Evolutionary conservation across 2,797 vertebrate genomes (phyloP), one percentile per base, ranked within the genome.

Genomic region (Jordanella pulchra): DNA sequence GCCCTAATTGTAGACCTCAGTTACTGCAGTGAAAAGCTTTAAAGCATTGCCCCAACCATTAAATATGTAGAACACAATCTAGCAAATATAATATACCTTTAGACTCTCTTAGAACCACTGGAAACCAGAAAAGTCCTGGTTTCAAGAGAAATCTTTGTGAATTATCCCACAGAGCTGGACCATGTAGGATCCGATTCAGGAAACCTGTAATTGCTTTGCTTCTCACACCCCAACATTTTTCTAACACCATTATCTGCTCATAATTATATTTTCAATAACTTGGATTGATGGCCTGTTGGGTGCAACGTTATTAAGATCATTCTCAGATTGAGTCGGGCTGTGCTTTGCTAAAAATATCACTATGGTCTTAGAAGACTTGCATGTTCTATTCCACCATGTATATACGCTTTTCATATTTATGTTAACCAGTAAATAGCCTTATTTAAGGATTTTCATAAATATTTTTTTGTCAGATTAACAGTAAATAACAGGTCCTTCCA

Each of bases 271-370:
- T 60, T 23, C 11, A 60, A 61, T 50, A 70, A 60, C 55, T 70
- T 56, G 30, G 28, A 48, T 61, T 61, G 55, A 61, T 70, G 68
- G 44, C 7, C 44, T 13, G 21, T 45, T 70, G 28, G 13, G 18
- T 12, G 60, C 2, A n/a, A 25, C 35, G 3, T 61, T 39, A 39
- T 63, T 44, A 39, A 42, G 44, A 48, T 70, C n/a, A 5, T 53
- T 67, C 47, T 35, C 54, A 45, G 44, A 44, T 47, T 39, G 27
- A n/a, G 56, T 48, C 1, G 27, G 27, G 17, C 47, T 28, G 7
- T 70, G 14, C 25, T 70, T 60, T 48, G 17, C 65, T 32, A 47
- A 47, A 67, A 51, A 67, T 48, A 35, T 50, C 65, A 66, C 21
- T 32, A 14, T 23, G 25, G 28, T 42, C 11, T 60, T 3, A 60